phyloP scores from a whole-genome alignment of 2,888 invertebrate genomes.

The Oscheius myriophilus region DNA sequence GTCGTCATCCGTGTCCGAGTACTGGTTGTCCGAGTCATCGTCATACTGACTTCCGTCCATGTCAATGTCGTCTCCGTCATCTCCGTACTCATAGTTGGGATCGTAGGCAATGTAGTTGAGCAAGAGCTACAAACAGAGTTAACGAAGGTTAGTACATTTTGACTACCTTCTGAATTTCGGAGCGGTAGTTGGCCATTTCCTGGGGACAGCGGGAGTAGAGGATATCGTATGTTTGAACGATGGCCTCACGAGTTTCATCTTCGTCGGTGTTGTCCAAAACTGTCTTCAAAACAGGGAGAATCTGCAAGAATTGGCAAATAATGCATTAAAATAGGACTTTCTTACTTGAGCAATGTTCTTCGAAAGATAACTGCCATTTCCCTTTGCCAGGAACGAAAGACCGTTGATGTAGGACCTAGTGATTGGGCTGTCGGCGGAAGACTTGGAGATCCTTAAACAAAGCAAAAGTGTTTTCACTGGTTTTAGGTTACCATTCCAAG shows the following conservation, averaged over 20 bases:
- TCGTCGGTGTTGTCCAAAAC: conserved; percentile 76
- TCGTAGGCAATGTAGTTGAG: conserved; percentile 85
- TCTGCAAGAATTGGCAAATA: conserved; percentile 11
- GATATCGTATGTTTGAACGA: conserved; percentile 88
- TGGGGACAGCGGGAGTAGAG: conserved; percentile 95
- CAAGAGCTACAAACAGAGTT: conserved; percentile 26
- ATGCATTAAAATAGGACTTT: not conserved
- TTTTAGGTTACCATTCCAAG: conserved; percentile 35
- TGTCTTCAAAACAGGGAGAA: conserved; percentile 23
- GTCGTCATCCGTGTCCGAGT: conserved; percentile 94
- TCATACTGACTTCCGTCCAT: conserved; percentile 73
- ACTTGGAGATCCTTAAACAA: not conserved
- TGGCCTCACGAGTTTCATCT: conserved; percentile 94
- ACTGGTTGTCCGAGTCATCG: conserved; percentile 83
- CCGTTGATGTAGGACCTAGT: not conserved
- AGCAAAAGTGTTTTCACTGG: not conserved
- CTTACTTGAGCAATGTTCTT: not conserved
- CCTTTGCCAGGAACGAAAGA: not conserved
- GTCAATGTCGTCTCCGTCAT: conserved; percentile 66
- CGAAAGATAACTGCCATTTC: not conserved
- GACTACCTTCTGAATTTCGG: conserved; percentile 58
- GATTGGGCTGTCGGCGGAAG: not conserved
- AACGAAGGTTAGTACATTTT: not conserved
- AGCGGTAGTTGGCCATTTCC: conserved; percentile 80
- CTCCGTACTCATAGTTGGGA: conserved; percentile 97